Evolutionary conservation across 1,140 invertebrate species (phyloP).

Genomic region (Apocrypta bakeri): DNA sequence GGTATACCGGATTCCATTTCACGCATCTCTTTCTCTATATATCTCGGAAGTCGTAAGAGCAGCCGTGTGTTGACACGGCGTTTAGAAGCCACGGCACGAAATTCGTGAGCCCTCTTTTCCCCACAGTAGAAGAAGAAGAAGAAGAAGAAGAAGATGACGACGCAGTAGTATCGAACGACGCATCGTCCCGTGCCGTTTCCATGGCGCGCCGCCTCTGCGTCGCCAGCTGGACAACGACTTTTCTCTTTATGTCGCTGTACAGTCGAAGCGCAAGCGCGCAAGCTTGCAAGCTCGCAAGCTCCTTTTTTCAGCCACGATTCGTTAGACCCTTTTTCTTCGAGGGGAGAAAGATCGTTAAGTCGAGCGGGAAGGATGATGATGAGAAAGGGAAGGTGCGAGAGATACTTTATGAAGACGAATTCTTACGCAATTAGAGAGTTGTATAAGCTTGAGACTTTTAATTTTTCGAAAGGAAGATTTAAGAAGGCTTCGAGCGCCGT

Average conservation of each 20-base stretch:
- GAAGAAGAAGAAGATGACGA: neutral
- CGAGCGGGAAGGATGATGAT: neutral
- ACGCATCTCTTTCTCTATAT: too few relatives aligned
- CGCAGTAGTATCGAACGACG: conserved; percentile 34
- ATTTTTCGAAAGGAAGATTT: conserved; percentile 28
- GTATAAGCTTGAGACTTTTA: neutral
- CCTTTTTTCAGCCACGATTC: neutral
- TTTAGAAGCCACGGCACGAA: conserved; percentile 31
- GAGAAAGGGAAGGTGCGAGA: neutral
- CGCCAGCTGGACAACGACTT: conserved; percentile 36
- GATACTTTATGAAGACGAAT: conserved; percentile 42
- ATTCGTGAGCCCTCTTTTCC: neutral
- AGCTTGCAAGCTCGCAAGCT: neutral
- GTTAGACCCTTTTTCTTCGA: neutral
- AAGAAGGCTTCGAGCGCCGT: conserved; percentile 15
- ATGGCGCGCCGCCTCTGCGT: conserved; percentile 40
- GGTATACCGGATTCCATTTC: neutral
- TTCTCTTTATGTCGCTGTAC: conserved; percentile 8
- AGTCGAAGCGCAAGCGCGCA: neutral
- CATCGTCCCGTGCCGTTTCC: conserved; percentile 24
- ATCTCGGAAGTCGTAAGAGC: conserved; percentile 5
- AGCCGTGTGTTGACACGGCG: conserved; percentile 31
- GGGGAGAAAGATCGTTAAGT: too few relatives aligned
- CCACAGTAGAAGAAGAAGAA: too few relatives aligned
- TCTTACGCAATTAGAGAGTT: conserved; percentile 18